A percentile compares a stretch with the other conserved stretches of the same genome.
These are phyloP conservation scores for Drosophila obscura DNA, from an alignment of 1,140 invertebrate species.

Conservation along the genomic window DNA sequence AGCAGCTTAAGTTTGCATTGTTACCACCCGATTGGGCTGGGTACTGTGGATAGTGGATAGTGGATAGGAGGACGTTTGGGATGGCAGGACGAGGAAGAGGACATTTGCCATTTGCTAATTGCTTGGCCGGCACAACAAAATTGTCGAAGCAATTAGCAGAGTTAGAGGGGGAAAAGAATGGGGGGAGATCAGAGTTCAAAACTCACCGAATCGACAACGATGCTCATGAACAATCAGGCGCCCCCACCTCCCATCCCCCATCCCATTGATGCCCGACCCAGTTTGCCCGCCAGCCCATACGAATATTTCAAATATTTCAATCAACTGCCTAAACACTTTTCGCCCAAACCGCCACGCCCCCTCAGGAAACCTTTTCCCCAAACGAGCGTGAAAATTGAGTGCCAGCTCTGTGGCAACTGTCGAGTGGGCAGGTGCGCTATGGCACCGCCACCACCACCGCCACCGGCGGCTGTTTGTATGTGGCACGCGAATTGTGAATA, in stretches of 20 bases:
- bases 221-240: not conserved
- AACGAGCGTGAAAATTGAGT: constrained; percentile 68
- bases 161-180: not conserved
- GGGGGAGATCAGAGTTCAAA: too few species aligned
- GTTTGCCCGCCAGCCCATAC: constrained; percentile 20
- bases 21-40: not conserved
- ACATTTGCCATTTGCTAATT: constrained; percentile 56
- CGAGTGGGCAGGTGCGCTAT: not conserved
- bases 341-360: not conserved
- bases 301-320: constrained; percentile 67
- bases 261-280: constrained; percentile 22
- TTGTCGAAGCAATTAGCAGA: constrained; percentile 39
- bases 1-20: constrained; percentile 57
- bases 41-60: too few species aligned
- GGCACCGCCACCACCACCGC: not conserved
- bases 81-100: not conserved
- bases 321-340: constrained; percentile 68
- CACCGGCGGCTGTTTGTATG: not conserved
- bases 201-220: constrained; percentile 25
- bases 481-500: constrained; percentile 39
- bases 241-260: too few species aligned
- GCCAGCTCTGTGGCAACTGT: constrained; percentile 40
- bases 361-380: constrained; percentile 45
- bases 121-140: constrained; percentile 32
- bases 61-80: not conserved